phyloP scores from a whole-genome alignment of 2,113 vertebrate genomes.

The Pogonocichla stellata region DNA sequence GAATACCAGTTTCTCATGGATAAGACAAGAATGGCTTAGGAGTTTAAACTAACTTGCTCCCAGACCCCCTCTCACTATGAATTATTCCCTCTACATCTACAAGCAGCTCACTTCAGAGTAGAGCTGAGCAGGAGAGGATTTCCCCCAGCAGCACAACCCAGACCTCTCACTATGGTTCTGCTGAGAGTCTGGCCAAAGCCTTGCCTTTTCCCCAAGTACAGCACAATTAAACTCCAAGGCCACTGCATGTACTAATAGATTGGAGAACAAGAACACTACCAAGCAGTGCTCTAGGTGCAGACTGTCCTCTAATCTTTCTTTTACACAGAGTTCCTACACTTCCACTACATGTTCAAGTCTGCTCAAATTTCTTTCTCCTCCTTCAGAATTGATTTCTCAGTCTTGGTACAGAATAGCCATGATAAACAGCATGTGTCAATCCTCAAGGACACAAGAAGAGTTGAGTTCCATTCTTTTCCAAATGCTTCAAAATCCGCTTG shows the following conservation, averaged over 20 bases:
- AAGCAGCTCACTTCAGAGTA: not conserved
- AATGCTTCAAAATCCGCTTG: not conserved
- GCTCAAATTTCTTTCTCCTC: not conserved
- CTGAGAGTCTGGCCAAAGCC: not conserved
- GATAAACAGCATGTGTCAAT: not conserved
- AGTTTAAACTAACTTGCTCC: not conserved
- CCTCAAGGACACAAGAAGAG: constrained; percentile 4
- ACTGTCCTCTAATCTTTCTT: not conserved
- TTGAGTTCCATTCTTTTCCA: not conserved
- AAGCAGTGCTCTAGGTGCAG: not conserved
- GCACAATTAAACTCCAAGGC: not conserved
- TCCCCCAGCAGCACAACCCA: not conserved
- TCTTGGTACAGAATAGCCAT: not conserved
- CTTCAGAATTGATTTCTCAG: not conserved
- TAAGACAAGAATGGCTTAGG: not conserved
- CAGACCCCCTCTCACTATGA: not conserved
- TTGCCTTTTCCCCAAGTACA: not conserved
- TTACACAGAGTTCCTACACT: not conserved
- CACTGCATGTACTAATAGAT: not conserved
- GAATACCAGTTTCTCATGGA: not conserved
- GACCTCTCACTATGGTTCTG: not conserved
- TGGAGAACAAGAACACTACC: not conserved
- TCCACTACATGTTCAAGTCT: not conserved
- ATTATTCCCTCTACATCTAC: not conserved
- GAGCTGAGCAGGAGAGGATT: not conserved